Evolutionary conservation across 2,888 invertebrate species (phyloP), one percentile per base, ranked within the genome.

Genomic region (Hirudinaria manillensis): DNA sequence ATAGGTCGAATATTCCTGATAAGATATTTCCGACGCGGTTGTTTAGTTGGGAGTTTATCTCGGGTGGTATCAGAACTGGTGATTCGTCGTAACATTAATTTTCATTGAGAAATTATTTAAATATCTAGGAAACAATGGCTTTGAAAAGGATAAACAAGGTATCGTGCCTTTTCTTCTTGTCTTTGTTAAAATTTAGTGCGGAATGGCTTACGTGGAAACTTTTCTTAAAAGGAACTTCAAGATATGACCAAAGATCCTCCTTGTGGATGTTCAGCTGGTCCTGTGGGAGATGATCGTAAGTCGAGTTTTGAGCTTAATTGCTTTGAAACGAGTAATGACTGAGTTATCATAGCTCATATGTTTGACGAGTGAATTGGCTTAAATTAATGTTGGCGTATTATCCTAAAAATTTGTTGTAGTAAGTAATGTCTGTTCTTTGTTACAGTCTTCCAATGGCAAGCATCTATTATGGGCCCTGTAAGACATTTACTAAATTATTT

Each of bases 211-310:
- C 24, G n/a, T 68, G 36, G 2, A 34, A 34, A 36, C 6, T 68
- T 36, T 68, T 68, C 2, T 34, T 68, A 13, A 75, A 79, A 98
- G 96, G 99, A 99, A 91, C 91, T 99, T 89, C 97, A 97, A 91
- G 98, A 99, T 89, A 91, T 99, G 88, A 97, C 97, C 87, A 92
- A 97, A 90, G 99, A 99, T 90, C 99, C 98, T 87, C 98, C 98
- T 88, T 97, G 98, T 89, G 97, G 98, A 90, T 99, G 98, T 90
- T 97, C 96, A 86, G 98, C 98, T 88, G 98, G 98, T 85, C 98
- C 98, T 88, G 97, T 98, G 88, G 97, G 97, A 87, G 98, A 99
- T 90, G 98, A 99, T 88, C 90, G 94, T 94, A 89, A 92, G 93
- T 91, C 61, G 38, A 27, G 53, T 29, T 21, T 10, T 24, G 16